phyloP scores from a whole-genome alignment of 2,797 vertebrate species.

The Steatocranus sp. region DNA sequence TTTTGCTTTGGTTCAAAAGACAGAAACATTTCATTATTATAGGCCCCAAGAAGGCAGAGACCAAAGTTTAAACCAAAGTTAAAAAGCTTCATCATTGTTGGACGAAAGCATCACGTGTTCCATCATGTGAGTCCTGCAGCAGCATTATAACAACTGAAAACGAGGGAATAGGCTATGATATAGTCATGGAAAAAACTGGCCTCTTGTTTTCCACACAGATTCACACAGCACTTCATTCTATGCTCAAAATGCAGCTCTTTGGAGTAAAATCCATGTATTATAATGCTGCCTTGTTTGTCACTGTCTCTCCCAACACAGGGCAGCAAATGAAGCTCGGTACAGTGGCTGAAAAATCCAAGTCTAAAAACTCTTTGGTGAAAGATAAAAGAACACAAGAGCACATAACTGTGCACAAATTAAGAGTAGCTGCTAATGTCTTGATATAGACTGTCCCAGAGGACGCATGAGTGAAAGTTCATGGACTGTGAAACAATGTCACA shows the following conservation, averaged over 20 bases:
- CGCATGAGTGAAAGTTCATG: not conserved
- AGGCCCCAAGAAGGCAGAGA: not conserved
- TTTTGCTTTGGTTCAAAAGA: not conserved
- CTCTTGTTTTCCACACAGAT: not conserved
- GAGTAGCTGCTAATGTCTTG: not conserved
- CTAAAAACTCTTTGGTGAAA: not conserved
- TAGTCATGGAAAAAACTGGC: not conserved
- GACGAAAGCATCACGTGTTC: not conserved
- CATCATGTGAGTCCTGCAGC: not conserved
- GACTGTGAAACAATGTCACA: not conserved
- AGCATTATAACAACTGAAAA: not conserved
- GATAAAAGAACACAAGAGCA: not conserved
- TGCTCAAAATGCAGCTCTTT: not conserved
- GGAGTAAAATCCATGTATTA: not conserved
- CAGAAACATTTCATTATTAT: rapidly evolving
- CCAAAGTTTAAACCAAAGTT: not conserved
- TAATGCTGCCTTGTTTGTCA: not conserved
- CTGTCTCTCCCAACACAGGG: not conserved
- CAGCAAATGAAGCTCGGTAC: not conserved
- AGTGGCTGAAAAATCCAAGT: not conserved
- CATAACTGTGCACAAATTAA: not conserved
- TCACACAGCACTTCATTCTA: rapidly evolving
- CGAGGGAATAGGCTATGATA: rapidly evolving
- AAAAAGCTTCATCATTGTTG: not conserved
- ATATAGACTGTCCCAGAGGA: rapidly evolving